Percentiles rank a stretch among this genome's conserved stretches.
Evolutionary conservation across 2,888 invertebrate genomes (phyloP).

Genomic region (Heliconius ethilla): DNA sequence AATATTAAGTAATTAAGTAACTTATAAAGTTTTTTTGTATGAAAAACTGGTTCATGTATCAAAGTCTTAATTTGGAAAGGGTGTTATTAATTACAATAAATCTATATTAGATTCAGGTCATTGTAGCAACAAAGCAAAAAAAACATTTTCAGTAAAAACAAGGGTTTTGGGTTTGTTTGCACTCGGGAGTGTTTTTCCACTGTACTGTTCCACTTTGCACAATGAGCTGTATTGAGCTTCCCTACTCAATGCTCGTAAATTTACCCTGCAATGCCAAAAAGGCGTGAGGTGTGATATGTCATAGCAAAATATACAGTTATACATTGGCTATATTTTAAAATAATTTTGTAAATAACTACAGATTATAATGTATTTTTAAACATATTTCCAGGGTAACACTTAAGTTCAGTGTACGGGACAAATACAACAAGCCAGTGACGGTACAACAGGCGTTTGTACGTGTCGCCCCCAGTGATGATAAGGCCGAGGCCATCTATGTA

Average conservation of each 20-base stretch:
- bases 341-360: too few species aligned
- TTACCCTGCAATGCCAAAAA: background rate
- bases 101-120: too few species aligned
- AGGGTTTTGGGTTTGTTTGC: background rate
- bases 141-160: background rate
- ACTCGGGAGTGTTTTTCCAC: background rate
- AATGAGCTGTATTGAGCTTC: background rate
- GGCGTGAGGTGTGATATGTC: too few species aligned
- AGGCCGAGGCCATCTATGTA: constrained; percentile 93
- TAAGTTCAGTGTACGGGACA: constrained; percentile 90
- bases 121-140: background rate
- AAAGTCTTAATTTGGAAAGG: too few species aligned
- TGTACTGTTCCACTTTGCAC: background rate
- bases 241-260: too few species aligned
- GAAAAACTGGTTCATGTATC: too few species aligned
- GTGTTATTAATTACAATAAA: too few species aligned
- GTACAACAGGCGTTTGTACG: constrained; percentile 95
- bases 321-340: too few species aligned
- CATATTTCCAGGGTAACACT: constrained; percentile 83
- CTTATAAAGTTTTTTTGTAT: too few species aligned
- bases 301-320: too few species aligned
- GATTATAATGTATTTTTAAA: background rate
- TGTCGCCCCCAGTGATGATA: constrained; percentile 84
- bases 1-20: too few species aligned
- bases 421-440: constrained; percentile 84